These are phyloP conservation scores for Brachyrhaphis roseni DNA, from an alignment of 2,797 vertebrate genomes.

Conservation along the genomic window DNA sequence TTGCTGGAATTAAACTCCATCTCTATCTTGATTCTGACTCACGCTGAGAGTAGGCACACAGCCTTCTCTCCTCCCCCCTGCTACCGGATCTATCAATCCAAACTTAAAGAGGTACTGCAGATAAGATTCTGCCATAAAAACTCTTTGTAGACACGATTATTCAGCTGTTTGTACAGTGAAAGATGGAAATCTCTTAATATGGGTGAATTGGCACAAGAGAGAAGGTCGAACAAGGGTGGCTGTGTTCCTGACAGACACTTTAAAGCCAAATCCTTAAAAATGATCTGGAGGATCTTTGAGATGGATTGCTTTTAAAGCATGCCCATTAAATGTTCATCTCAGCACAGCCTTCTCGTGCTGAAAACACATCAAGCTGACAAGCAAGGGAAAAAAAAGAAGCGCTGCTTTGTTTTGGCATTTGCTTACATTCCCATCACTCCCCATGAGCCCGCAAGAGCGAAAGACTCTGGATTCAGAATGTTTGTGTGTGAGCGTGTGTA, in stretches of 20 bases:
- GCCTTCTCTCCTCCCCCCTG: conserved; percentile 7
- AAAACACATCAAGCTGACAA: conserved; percentile 44
- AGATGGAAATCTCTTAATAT: conserved; percentile 52
- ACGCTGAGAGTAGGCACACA: conserved; percentile 45
- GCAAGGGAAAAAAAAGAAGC: conserved; percentile 22
- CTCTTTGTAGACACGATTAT: conserved; percentile 41
- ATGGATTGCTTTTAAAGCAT: conserved; percentile 38
- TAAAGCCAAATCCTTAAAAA: conserved; percentile 38
- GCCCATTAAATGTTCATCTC: conserved; percentile 56
- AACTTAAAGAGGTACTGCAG: conserved; percentile 25
- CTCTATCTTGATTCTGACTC: conserved; percentile 47
- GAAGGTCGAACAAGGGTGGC: conserved; percentile 43
- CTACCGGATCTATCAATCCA: conserved; percentile 12
- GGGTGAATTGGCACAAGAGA: conserved; percentile 44
- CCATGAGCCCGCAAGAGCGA: conserved; percentile 49
- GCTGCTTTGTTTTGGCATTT: conserved; percentile 52
- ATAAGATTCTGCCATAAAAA: conserved; percentile 60
- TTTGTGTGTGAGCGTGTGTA: conserved; percentile 45
- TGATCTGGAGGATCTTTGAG: conserved; percentile 36
- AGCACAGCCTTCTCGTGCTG: conserved; percentile 17
- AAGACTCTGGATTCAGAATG: conserved; percentile 38
- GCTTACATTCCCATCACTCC: conserved; percentile 70
- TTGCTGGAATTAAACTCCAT: conserved; percentile 38
- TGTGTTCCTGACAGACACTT: conserved; percentile 45
- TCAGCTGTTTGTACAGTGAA: conserved; percentile 24